Conservation (phyloP, 2,797 vertebrate species). For the Pagetopsis macropterus region DNA sequence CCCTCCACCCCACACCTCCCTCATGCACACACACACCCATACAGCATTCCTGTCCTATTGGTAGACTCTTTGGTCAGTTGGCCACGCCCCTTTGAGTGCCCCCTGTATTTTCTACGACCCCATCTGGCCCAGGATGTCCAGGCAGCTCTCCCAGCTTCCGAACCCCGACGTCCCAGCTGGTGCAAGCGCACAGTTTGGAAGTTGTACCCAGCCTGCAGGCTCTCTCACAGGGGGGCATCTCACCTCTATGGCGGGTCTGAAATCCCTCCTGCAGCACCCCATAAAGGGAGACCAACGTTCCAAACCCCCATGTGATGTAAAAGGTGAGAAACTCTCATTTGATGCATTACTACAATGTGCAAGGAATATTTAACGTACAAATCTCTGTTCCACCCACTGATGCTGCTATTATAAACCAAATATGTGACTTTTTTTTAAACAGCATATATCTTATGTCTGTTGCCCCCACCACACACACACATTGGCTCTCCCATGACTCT, state of each 20-base stretch:
- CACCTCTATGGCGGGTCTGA: slow-evolving; percentile 87
- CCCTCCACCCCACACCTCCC: slow-evolving; percentile 13
- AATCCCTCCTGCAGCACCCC: slow-evolving; percentile 90
- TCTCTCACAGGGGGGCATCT: slow-evolving; percentile 81
- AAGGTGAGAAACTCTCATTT: slow-evolving; percentile 72
- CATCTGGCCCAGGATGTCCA: slow-evolving; percentile 82
- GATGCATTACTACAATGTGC: neutral
- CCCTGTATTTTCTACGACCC: slow-evolving; percentile 69
- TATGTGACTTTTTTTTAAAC: slow-evolving; percentile 9
- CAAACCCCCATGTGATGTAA: slow-evolving; percentile 81
- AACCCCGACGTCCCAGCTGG: slow-evolving; percentile 85
- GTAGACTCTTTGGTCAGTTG: slow-evolving; percentile 55
- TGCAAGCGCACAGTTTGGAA: slow-evolving; percentile 86
- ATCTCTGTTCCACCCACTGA: slow-evolving; percentile 21
- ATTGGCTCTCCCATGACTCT: slow-evolving; percentile 47
- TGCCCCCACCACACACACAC: slow-evolving; percentile 22
- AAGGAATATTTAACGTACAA: slow-evolving; percentile 27
- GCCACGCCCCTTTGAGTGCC: slow-evolving; percentile 64
- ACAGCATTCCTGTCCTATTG: slow-evolving; percentile 65
- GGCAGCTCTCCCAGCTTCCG: slow-evolving; percentile 85
- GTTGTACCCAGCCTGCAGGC: slow-evolving; percentile 78
- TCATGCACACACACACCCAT: slow-evolving; percentile 14
- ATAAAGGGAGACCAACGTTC: slow-evolving; percentile 87
- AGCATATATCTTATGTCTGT: slow-evolving; percentile 13
- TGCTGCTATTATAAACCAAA: slow-evolving; percentile 19